These are phyloP conservation scores for Porites australiensis DNA, from an alignment of 64 coral and sea anemone genomes.

Conservation along the genomic window DNA sequence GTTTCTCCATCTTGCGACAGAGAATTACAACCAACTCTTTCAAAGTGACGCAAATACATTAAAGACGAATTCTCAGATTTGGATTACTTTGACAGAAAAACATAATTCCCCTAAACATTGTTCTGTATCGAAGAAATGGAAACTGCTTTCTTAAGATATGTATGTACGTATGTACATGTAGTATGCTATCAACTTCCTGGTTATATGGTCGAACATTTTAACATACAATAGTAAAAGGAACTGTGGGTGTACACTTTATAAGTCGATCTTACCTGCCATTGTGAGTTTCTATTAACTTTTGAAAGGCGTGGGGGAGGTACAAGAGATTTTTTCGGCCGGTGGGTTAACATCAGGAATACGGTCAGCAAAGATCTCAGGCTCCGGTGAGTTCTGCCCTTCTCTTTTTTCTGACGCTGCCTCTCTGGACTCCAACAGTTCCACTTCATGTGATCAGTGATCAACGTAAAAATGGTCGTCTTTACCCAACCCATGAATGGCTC, in stretches of 20 bases:
- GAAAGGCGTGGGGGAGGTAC: constrained; percentile 31
- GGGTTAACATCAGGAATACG: constrained; percentile 34
- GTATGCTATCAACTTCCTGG: constrained; percentile 25
- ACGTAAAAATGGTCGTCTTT: not conserved
- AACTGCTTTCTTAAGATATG: constrained; percentile 18
- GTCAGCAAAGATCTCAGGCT: constrained; percentile 24
- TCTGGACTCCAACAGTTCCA: constrained; percentile 41
- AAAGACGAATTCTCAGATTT: not conserved
- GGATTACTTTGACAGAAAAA: constrained; percentile 25
- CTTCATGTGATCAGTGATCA: not conserved
- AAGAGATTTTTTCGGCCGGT: not conserved
- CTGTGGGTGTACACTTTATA: constrained; percentile 30
- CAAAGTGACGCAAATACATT: constrained; percentile 1
- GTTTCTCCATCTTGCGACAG: constrained; percentile 6
- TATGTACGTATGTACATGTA: not conserved
- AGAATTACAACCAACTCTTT: constrained; percentile 28
- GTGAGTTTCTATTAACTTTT: constrained; percentile 20
- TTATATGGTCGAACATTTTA: constrained; percentile 10
- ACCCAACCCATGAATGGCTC: too few relatives aligned
- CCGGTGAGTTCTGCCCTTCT: constrained; percentile 36
- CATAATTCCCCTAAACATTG: constrained; percentile 14
- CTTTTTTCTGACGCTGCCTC: constrained; percentile 24
- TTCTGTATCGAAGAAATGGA: constrained; percentile 26
- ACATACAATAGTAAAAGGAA: constrained; percentile 41
- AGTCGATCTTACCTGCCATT: constrained; percentile 34